Evolutionary conservation across 2,888 invertebrate genomes (phyloP), one percentile per base, ranked within the genome.

Genomic region (Steinernema scapterisci): DNA sequence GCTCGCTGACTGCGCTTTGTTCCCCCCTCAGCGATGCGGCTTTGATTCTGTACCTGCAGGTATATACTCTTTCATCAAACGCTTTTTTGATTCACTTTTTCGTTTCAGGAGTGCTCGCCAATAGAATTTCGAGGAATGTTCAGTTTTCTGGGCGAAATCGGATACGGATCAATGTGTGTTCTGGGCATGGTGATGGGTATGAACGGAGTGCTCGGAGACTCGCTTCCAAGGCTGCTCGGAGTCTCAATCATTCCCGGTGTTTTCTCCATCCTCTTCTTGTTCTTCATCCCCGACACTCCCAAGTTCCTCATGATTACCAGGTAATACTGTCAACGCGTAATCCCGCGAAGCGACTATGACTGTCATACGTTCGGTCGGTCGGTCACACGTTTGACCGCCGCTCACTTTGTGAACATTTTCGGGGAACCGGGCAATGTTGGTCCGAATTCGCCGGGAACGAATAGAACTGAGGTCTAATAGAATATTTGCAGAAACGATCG

Each of bases 71-170:
- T 38, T 38, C 38, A 9, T 38, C 5, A 9, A 9, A 25, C 11
- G 13, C 19, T 23, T 56, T 9, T 38, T 38, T 5, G 48, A 48
- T 7, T 7, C 5, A 13, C 16, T 19, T 48, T 44, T 7, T 44
- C 45, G 6, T 46, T 76, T 25, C 45, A 80, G 77, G 84, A 84
- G 72, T 81, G 81, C 0, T 81, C 84, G 21, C 84, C 84, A 0
- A 44, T 81, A 5, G 74, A 79, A 45, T 79, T 82, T 31, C 80
- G 84, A 7, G 84, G 84, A 73, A 79, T 79, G 77, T 79, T 84
- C 11, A 81, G 81, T 16, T 84, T 84, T 74, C 76, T 84, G 19
- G 82, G 83, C 70, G 84, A 84, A 74, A 84, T 84, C 48, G 84
- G 84, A n/a, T 83, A 84, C 74, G 82, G 82, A 45, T 72, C 80